Evolutionary conservation across 35 echinoderm and acorn worm genomes (phyloP).

Genomic region (Holothuria glaberrima): DNA sequence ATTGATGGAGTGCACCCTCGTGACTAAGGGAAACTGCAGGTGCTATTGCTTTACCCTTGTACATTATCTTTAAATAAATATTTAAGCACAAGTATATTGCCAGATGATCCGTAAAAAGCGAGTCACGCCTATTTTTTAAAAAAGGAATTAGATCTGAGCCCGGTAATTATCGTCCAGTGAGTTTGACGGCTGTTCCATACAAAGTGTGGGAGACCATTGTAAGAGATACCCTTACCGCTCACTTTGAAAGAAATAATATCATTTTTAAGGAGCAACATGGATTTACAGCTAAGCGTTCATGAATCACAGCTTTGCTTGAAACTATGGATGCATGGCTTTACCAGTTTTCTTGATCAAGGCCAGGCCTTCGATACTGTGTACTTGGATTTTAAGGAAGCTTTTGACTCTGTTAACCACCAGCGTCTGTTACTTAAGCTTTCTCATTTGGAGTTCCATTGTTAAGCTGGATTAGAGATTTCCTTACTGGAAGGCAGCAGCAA

Average conservation of each 20-base stretch:
- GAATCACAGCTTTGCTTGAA: not conserved
- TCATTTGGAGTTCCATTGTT: not conserved
- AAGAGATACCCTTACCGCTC: not conserved
- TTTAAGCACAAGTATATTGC: not conserved
- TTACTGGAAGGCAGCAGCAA: not conserved
- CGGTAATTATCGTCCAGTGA: not conserved
- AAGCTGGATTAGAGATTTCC: not conserved
- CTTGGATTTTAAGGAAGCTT: not conserved
- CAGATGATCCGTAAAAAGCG: not conserved
- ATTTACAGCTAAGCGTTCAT: not conserved
- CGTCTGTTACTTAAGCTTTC: not conserved
- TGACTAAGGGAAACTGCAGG: not conserved
- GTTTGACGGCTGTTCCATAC: not conserved
- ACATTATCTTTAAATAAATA: not conserved
- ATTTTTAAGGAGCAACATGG: conserved; percentile 13
- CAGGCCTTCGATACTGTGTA: not conserved
- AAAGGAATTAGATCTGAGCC: not conserved
- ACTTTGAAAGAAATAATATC: not conserved
- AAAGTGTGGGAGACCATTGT: conserved; percentile 7
- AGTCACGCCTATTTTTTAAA: not conserved
- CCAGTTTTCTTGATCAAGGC: not conserved
- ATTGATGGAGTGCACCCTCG: conserved; percentile 22
- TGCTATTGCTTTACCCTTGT: not conserved
- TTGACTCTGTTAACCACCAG: not conserved
- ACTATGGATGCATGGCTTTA: conserved; percentile 1